A percentile compares a stretch with the other conserved stretches of the same genome.
Evolutionary conservation across 2,113 vertebrate species (phyloP).

Genomic region (Baryphthengus martii): DNA sequence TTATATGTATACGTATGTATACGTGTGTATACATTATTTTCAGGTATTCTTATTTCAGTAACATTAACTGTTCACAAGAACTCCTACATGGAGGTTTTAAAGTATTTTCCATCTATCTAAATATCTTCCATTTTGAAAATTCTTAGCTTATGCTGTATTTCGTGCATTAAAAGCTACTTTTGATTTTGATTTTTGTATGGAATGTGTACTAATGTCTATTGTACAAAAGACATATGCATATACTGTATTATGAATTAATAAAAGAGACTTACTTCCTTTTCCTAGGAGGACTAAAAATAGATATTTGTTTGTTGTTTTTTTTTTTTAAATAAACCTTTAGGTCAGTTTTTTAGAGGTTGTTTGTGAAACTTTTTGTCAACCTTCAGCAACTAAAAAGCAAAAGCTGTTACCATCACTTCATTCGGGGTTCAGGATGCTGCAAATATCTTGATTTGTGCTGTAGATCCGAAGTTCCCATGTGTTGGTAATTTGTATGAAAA

Average conservation of each 20-base stretch:
- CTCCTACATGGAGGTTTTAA: not conserved
- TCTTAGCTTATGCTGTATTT: not conserved
- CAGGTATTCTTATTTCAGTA: not conserved
- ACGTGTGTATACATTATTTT: not conserved
- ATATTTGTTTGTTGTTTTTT: no score
- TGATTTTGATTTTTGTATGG: not conserved
- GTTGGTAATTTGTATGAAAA: not conserved
- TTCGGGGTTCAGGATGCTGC: not conserved
- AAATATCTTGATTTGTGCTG: not conserved
- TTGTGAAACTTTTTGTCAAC: not conserved
- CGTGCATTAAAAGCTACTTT: not conserved
- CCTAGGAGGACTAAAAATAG: not conserved
- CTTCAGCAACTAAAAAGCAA: not conserved
- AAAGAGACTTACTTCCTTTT: not conserved
- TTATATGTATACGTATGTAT: not conserved
- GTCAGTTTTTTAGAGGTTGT: not conserved
- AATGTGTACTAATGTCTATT: not conserved
- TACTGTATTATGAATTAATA: not conserved
- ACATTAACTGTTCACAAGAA: not conserved
- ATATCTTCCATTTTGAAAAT: not conserved
- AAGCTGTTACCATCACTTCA: not conserved
- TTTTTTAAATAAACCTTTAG: no score
- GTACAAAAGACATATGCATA: not conserved
- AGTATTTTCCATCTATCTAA: not conserved
- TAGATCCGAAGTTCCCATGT: not conserved